These are phyloP conservation scores for Dryomyza anilis DNA, from an alignment of 2,888 invertebrate species.

Conservation along the genomic window DNA sequence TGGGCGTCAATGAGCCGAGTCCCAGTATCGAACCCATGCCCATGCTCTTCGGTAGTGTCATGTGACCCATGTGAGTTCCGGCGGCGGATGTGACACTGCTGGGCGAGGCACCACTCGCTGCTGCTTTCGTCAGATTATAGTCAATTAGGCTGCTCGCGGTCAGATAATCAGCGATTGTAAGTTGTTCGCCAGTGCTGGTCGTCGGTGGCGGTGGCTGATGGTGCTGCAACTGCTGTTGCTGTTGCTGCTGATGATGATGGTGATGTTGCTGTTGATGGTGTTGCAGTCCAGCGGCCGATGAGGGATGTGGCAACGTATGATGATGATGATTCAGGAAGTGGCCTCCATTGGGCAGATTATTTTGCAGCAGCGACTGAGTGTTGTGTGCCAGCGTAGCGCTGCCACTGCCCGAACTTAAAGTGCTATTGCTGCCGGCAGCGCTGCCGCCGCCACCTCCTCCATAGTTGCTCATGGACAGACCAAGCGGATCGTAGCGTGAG, in stretches of 20 bases:
- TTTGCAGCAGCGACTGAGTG: constrained; percentile 32
- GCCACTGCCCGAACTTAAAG: constrained; percentile 44
- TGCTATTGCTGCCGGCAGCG: constrained; percentile 43
- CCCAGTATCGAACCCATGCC: constrained; percentile 41
- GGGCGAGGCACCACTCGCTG: constrained; percentile 34
- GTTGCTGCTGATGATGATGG: constrained; percentile 31
- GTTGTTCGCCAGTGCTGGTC: constrained; percentile 45
- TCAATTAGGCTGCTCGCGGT: constrained; percentile 59
- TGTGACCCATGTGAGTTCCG: constrained; percentile 41
- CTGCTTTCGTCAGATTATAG: constrained; percentile 56
- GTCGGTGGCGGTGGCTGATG: constrained; percentile 30
- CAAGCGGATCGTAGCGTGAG: constrained; percentile 54
- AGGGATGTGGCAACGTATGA: constrained; percentile 51
- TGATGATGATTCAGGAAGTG: constrained; percentile 41
- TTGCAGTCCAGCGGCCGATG: constrained; percentile 29
- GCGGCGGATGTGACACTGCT: not conserved
- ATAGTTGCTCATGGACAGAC: constrained; percentile 44
- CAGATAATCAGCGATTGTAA: constrained; percentile 56
- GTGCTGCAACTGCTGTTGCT: constrained; percentile 40
- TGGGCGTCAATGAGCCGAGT: constrained; percentile 40
- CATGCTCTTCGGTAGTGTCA: constrained; percentile 54
- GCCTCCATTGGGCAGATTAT: constrained; percentile 35
- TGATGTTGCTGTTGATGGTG: constrained; percentile 39
- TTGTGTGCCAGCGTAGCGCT: constrained; percentile 37
- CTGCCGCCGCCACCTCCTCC: constrained; percentile 42